A percentile compares a stretch with the other conserved stretches of the same genome.
Evolutionary conservation across 2,797 vertebrate genomes (phyloP).

Genomic region (Halcyon chelicuti): DNA sequence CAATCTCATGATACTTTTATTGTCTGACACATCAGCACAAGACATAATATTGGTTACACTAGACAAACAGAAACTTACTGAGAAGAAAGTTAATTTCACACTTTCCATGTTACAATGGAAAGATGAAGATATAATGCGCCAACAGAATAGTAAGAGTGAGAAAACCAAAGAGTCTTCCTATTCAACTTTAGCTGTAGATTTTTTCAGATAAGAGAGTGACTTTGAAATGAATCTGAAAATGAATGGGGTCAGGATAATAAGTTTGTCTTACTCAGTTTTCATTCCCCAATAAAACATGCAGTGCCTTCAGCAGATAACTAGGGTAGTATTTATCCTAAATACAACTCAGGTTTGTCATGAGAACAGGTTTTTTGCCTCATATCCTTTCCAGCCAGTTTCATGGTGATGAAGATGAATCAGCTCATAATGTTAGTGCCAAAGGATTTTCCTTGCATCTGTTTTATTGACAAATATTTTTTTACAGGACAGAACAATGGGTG

Average conservation of each 20-base stretch:
- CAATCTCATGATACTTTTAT: background rate
- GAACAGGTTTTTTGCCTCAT: constrained; percentile 19
- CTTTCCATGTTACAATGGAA: background rate
- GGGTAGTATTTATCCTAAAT: constrained; percentile 34
- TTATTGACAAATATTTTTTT: constrained; percentile 68
- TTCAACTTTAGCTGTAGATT: background rate
- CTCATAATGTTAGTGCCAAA: constrained; percentile 11
- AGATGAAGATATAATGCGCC: background rate
- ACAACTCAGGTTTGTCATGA: constrained; percentile 35
- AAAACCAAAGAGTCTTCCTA: background rate
- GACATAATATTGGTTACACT: background rate
- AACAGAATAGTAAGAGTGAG: background rate
- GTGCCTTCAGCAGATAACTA: constrained; percentile 15
- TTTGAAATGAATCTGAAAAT: background rate
- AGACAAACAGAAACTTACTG: background rate
- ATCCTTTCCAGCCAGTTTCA: background rate
- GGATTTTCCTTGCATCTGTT: constrained; percentile 47
- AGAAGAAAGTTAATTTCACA: background rate
- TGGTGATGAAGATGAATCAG: constrained; percentile 37
- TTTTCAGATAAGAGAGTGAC: background rate
- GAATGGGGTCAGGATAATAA: background rate
- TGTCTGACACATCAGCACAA: background rate
- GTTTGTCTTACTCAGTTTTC: background rate
- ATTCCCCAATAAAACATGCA: background rate
- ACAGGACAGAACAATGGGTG: background rate